phyloP scores from a whole-genome alignment of 2,113 vertebrate species.

The Megalops atlanticus region DNA sequence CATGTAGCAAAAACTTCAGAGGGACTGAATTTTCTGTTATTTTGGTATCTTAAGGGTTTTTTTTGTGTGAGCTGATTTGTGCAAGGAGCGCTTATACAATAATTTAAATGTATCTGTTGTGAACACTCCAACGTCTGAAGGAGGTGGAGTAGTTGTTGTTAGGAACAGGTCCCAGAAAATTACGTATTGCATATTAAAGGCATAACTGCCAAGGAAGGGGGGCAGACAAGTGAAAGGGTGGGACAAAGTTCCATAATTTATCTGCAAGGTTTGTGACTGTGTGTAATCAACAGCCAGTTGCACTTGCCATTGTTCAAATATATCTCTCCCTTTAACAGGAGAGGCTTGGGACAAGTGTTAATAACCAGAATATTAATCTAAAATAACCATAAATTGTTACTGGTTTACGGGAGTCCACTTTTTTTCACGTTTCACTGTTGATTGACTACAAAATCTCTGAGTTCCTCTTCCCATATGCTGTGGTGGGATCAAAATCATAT shows the following conservation, averaged over 20 bases:
- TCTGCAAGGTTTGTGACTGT: not conserved
- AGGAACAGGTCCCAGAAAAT: not conserved
- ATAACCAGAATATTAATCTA: no score
- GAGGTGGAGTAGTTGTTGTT: not conserved
- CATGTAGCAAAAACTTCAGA: no score
- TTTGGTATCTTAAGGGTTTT: not conserved
- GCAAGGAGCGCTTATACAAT: not conserved
- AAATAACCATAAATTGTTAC: no score
- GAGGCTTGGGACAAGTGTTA: no score
- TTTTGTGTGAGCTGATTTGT: not conserved
- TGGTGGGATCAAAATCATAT: not conserved
- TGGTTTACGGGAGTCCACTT: no score
- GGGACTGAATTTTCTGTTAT: not conserved
- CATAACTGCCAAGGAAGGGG: no score
- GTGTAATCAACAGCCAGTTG: not conserved
- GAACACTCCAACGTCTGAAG: not conserved
- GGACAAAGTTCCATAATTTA: not conserved
- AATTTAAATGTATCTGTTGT: not conserved
- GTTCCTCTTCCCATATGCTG: not conserved
- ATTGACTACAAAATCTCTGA: not conserved
- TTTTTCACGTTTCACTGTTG: not conserved
- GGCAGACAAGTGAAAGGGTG: not conserved
- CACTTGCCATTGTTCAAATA: not conserved
- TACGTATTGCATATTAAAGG: no score
- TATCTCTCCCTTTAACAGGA: not conserved